Conservation (phyloP, 2,888 invertebrate genomes). For the Caenorhabditis plicata region DNA sequence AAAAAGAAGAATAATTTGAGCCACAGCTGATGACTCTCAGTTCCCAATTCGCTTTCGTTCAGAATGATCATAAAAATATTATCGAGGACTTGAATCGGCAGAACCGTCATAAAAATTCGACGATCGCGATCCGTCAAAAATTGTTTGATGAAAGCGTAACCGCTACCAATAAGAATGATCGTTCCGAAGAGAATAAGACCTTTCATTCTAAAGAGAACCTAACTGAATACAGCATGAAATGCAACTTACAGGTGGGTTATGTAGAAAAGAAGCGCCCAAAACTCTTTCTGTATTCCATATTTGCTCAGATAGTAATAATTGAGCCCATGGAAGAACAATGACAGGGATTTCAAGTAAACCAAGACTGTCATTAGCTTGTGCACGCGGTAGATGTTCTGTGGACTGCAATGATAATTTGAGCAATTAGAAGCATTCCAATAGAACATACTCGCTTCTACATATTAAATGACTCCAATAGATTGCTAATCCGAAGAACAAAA, state of each 20-base stretch:
- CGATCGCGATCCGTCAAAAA: constrained; percentile 93
- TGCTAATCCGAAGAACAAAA: constrained; percentile 85
- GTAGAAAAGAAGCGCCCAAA: constrained; percentile 96
- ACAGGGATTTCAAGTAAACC: constrained; percentile 79
- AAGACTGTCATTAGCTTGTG: constrained; percentile 94
- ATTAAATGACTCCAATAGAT: constrained; percentile 88
- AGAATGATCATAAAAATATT: constrained; percentile 96
- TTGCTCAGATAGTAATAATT: constrained; percentile 84
- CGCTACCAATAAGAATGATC: constrained; percentile 92
- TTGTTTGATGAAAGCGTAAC: constrained; percentile 98
- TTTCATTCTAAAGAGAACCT: constrained; percentile 74
- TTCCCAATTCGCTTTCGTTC: constrained; percentile 92
- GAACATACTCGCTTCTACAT: constrained; percentile 70
- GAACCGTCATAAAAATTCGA: constrained; percentile 93
- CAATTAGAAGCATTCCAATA: neutral
- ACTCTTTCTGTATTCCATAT: constrained; percentile 88
- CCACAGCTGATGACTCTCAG: constrained; percentile 79
- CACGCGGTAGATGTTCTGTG: constrained; percentile 78
- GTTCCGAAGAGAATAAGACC: constrained; percentile 92
- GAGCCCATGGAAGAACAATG: constrained; percentile 86
- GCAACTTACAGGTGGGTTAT: constrained; percentile 87
- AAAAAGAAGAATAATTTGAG: constrained; percentile 74
- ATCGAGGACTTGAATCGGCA: constrained; percentile 92
- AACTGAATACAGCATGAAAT: neutral
- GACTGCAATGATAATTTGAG: constrained; percentile 55